Conservation (phyloP, 2,113 vertebrate genomes). For the Piaya cayana region DNA sequence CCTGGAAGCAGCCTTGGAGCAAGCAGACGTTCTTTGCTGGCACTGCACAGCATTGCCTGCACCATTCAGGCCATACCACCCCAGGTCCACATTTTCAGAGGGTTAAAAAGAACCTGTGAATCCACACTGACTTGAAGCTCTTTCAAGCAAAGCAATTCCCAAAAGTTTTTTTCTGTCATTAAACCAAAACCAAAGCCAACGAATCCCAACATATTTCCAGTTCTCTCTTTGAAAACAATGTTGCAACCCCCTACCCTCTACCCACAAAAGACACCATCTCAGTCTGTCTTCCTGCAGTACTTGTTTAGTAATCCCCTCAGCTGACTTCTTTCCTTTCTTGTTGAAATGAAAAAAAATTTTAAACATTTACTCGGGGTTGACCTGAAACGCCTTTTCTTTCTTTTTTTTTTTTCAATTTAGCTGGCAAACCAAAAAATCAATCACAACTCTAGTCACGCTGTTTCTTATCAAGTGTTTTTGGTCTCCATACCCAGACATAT, state of each 20-base stretch:
- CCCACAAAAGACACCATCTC: not conserved
- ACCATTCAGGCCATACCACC: not conserved
- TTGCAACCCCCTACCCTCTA: not conserved
- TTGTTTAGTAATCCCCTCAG: not conserved
- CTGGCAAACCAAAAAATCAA: not conserved
- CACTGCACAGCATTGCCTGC: rapidly evolving
- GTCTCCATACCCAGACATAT: not conserved
- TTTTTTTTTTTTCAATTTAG: not conserved
- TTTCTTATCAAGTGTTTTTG: not conserved
- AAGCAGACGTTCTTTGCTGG: not conserved
- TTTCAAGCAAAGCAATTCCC: not conserved
- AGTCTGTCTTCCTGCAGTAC: not conserved
- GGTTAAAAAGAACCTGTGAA: not conserved
- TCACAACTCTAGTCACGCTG: not conserved
- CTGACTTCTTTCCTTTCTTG: not conserved
- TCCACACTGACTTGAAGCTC: not conserved
- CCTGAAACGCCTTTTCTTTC: not conserved
- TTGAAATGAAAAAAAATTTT: not conserved
- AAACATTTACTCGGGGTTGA: not conserved
- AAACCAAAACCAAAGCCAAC: not conserved
- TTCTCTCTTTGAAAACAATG: slow-evolving; percentile 21
- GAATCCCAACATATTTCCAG: slow-evolving; percentile 5
- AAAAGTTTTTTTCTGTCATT: not conserved
- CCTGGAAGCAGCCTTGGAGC: not conserved
- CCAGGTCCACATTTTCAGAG: not conserved